Evolutionary conservation across 53 echinoderm and acorn worm genomes (phyloP).

Genomic region (Actinopyga echinites): DNA sequence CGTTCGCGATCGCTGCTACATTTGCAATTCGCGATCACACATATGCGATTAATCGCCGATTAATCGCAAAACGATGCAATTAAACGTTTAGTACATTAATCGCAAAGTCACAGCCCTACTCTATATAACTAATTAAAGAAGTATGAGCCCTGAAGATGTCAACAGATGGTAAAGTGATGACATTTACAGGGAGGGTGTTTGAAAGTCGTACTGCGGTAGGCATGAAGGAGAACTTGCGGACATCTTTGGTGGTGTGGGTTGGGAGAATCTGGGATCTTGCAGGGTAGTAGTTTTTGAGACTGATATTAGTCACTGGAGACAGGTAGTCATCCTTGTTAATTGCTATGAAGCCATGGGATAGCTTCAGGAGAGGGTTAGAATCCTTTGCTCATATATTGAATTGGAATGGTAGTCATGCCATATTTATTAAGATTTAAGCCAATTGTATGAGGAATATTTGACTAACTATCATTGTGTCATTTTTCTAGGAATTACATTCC

Average conservation of each 20-base stretch:
- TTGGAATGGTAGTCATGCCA: no score
- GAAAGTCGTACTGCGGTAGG: conserved; percentile 49
- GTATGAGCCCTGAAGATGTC: conserved; percentile 52
- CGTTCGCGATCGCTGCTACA: no score
- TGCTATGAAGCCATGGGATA: conserved; percentile 33
- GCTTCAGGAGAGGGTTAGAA: conserved; percentile 41
- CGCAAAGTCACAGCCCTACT: no score
- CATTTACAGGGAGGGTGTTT: conserved; percentile 47
- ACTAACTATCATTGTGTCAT: no score
- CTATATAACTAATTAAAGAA: no score
- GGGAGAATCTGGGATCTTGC: conserved; percentile 46
- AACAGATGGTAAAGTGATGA: conserved; percentile 45
- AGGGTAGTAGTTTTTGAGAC: conserved; percentile 22
- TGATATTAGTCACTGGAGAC: background rate
- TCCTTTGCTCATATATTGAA: no score
- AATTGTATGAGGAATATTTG: no score
- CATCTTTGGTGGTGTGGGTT: conserved; percentile 49
- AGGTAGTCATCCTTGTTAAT: conserved; percentile 40
- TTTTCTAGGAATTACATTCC: background rate
- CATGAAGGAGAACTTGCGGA: conserved; percentile 56
- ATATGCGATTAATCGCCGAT: no score
- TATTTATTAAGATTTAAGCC: no score
- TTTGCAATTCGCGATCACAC: no score
- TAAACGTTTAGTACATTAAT: no score
- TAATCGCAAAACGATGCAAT: no score